A percentile compares a stretch with the other conserved stretches of the same genome.
Evolutionary conservation across 2,888 invertebrate species (phyloP).

Genomic region (Theretra japonica): DNA sequence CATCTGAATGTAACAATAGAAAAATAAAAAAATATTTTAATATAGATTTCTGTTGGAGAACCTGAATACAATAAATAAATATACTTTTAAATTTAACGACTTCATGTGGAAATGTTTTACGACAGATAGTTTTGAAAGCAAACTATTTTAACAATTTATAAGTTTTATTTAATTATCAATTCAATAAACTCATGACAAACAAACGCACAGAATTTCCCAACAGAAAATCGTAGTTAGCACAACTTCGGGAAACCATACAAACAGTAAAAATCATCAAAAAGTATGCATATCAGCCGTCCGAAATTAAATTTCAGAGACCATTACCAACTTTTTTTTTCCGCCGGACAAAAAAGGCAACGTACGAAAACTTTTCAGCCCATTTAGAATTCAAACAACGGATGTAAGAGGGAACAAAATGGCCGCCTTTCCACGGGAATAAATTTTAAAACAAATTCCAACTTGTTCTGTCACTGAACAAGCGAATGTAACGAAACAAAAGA

Average conservation of each 20-base stretch:
- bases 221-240: no score
- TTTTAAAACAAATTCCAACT: conserved; percentile 79
- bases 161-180: no score
- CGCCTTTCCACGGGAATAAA: conserved; percentile 67
- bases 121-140: no score
- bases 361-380: conserved; percentile 61
- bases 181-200: no score
- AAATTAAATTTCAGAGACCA: conserved; percentile 57
- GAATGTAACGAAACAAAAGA: conserved; percentile 75
- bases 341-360: conserved; percentile 50
- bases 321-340: conserved; percentile 56
- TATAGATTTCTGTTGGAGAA: no score
- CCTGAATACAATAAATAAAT: no score
- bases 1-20: no score
- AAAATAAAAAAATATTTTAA: no score
- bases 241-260: neutral
- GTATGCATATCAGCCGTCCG: conserved; percentile 33
- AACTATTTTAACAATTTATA: no score
- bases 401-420: conserved; percentile 72
- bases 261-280: conserved; percentile 30
- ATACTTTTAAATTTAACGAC: no score
- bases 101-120: no score
- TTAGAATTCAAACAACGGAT: conserved; percentile 78
- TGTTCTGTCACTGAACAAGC: conserved; percentile 70
- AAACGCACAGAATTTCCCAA: no score